A percentile compares a stretch with the other conserved stretches of the same genome.
Evolutionary conservation across 2,797 vertebrate genomes (phyloP).

Genomic region (Choloepus didactylus): DNA sequence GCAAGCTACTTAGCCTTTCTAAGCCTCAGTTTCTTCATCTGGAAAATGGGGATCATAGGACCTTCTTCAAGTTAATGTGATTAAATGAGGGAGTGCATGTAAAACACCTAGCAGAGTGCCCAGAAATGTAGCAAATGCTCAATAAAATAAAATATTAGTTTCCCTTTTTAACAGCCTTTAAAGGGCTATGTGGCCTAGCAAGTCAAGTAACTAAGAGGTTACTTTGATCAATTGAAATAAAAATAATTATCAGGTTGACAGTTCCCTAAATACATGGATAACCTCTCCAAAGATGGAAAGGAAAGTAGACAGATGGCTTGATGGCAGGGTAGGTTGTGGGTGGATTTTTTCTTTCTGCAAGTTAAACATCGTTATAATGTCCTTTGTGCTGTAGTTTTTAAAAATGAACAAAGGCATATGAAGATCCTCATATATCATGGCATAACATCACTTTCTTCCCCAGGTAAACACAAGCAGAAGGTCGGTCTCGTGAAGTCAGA

Average conservation of each 20-base stretch:
- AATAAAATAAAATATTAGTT: neutral
- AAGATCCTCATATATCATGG: neutral
- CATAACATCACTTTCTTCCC: neutral
- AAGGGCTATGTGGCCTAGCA: neutral
- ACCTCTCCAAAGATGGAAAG: neutral
- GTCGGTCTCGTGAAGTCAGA: neutral
- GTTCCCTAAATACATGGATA: neutral
- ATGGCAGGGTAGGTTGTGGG: neutral
- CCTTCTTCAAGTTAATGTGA: neutral
- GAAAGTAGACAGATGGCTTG: neutral
- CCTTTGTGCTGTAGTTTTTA: neutral
- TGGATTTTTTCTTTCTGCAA: neutral
- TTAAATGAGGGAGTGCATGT: neutral
- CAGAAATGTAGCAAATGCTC: neutral
- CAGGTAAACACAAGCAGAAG: too few relatives aligned
- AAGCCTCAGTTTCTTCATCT: neutral
- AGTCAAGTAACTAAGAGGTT: slow-evolving; percentile 31
- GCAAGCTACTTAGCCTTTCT: neutral
- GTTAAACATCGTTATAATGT: neutral
- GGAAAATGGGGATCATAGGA: neutral
- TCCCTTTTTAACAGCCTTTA: neutral
- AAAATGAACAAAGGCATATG: neutral
- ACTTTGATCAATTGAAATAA: slow-evolving; percentile 5
- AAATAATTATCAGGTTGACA: neutral
- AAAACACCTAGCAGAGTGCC: neutral